These are phyloP conservation scores for Drosophila rhopaloa DNA, from an alignment of 1,140 invertebrate genomes.

Conservation along the genomic window DNA sequence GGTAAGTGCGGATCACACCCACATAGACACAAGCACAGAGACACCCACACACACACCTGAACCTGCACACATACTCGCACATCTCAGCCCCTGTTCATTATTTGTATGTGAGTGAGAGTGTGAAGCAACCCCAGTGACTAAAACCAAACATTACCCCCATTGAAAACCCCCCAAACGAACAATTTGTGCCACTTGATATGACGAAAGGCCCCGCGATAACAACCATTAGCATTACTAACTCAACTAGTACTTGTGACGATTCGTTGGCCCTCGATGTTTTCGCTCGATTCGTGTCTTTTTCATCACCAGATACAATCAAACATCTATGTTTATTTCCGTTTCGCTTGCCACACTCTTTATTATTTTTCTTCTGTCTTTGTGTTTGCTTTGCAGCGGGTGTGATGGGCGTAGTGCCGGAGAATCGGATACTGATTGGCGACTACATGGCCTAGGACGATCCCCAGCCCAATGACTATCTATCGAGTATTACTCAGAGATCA, in stretches of 20 bases:
- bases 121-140: conserved; percentile 45
- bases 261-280: conserved; percentile 15
- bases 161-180: conserved; percentile 73
- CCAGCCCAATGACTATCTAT: conserved; percentile 36
- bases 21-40: conserved; percentile 14
- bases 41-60: conserved; percentile 18
- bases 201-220: conserved; percentile 51
- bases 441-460: conserved; percentile 78
- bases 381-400: conserved; percentile 75
- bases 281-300: background rate
- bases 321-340: conserved; percentile 24
- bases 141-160: conserved; percentile 15
- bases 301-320: conserved; percentile 10
- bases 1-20: conserved; percentile 88
- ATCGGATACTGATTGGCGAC: conserved; percentile 84
- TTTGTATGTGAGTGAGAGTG: conserved; percentile 60
- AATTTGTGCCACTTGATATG: conserved; percentile 74
- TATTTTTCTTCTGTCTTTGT: conserved; percentile 43
- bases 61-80: conserved; percentile 15
- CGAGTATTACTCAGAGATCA: conserved; percentile 61
- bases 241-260: conserved; percentile 1
- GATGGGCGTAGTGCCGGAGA: conserved; percentile 84
- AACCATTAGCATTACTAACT: conserved; percentile 42
- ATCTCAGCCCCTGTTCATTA: conserved; percentile 13
- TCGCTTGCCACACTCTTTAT: conserved; percentile 43